phyloP scores from a whole-genome alignment of 2,797 vertebrate species.

The Emys orbicularis region DNA sequence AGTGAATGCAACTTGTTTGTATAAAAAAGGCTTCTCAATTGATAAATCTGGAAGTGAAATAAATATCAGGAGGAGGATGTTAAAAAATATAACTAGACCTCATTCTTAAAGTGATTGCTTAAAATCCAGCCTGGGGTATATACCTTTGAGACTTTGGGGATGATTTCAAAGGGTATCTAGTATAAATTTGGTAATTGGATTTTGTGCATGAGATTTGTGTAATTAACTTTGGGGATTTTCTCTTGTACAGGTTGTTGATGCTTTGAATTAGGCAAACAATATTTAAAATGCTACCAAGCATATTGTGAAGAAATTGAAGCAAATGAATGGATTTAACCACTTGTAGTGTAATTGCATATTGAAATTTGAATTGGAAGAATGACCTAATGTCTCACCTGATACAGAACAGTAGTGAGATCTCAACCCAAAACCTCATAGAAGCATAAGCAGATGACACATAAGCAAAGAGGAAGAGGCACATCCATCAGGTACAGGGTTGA shows the following conservation, averaged over 20 bases:
- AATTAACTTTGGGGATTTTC: neutral
- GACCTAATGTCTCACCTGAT: neutral
- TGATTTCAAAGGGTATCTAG: neutral
- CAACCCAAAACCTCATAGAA: slow-evolving; percentile 11
- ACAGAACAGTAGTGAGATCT: neutral
- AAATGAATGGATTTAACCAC: neutral
- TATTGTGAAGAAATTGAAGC: neutral
- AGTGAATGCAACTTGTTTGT: neutral
- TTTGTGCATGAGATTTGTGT: neutral
- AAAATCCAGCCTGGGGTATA: neutral
- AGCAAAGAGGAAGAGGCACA: slow-evolving; percentile 4
- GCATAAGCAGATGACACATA: neutral
- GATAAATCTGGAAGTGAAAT: neutral
- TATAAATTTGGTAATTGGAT: neutral
- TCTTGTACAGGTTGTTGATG: neutral
- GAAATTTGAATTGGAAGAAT: slow-evolving; percentile 15
- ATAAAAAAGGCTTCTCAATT: neutral
- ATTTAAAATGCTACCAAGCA: neutral
- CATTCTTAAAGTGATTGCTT: neutral
- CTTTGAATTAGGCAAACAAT: neutral
- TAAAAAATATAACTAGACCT: neutral
- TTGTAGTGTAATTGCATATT: neutral
- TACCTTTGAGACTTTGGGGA: neutral
- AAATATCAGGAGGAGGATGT: neutral
- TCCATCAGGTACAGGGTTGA: neutral